phyloP scores from a whole-genome alignment of 2,797 vertebrate genomes.

The Anguilla marmorata region DNA sequence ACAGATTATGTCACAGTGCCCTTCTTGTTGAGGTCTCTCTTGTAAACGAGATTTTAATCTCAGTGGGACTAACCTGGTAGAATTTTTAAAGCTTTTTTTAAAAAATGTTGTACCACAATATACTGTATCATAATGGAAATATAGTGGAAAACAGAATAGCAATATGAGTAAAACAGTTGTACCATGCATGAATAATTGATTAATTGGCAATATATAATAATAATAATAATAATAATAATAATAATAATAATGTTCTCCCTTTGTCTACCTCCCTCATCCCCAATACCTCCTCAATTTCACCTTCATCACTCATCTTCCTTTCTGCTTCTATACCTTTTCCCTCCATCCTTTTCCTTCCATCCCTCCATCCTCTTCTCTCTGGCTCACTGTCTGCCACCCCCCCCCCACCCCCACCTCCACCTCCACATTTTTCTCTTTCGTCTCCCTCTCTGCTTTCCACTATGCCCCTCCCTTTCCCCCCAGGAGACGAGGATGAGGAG shows the following conservation, averaged over 20 bases:
- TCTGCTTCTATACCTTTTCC: neutral
- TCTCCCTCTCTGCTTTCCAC: conserved; percentile 17
- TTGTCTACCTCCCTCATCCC: neutral
- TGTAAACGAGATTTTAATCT: no score
- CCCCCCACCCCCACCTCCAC: conserved; percentile 1
- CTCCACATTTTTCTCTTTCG: conserved; percentile 16
- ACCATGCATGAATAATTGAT: neutral
- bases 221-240: neutral
- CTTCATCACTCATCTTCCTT: neutral
- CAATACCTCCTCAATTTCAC: neutral
- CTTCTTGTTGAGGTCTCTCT: no score
- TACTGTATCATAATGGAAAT: neutral
- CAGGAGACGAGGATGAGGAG: conserved; percentile 90
- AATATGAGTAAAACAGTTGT: neutral
- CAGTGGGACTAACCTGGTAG: no score
- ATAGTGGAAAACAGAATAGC: neutral
- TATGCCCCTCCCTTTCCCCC: conserved; percentile 53
- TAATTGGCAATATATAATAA: neutral
- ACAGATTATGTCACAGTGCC: neutral
- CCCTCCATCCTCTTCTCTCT: neutral
- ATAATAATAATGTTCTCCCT: neutral
- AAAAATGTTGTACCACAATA: neutral
- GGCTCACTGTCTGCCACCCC: no score
- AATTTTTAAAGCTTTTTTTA: neutral
- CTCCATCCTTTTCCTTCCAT: no score